Evolutionary conservation across 2,888 invertebrate genomes (phyloP).

Genomic region (Kuschelorhynchus macadamiae): DNA sequence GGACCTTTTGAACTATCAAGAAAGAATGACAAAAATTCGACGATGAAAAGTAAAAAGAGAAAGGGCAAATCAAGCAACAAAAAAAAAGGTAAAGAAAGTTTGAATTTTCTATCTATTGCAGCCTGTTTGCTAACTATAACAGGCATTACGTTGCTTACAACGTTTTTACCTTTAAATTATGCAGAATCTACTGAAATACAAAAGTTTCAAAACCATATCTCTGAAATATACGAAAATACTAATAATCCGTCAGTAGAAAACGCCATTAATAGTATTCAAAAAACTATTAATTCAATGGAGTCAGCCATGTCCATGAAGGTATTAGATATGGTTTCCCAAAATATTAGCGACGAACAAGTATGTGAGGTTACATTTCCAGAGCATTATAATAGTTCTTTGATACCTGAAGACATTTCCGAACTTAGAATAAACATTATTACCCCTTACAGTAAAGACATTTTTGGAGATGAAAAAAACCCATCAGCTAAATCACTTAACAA

Average conservation of each 20-base stretch:
- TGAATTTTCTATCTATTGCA: constrained; percentile 57
- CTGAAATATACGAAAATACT: constrained; percentile 25
- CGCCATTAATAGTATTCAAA: constrained; percentile 14
- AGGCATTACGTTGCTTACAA: constrained; percentile 59
- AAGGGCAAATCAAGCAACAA: neutral
- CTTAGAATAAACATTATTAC: constrained; percentile 12
- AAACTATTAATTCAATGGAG: constrained; percentile 17
- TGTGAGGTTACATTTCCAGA: constrained; percentile 18
- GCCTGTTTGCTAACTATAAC: constrained; percentile 60
- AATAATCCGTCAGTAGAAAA: constrained; percentile 27
- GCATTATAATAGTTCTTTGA: constrained; percentile 10
- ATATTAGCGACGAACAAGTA: constrained; percentile 1
- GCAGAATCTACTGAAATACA: constrained; percentile 27
- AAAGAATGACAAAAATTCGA: neutral
- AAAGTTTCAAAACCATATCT: constrained; percentile 12
- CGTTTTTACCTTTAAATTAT: constrained; percentile 53
- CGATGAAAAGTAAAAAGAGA: neutral
- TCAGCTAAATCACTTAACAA: neutral
- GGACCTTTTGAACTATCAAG: neutral
- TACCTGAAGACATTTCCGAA: constrained; percentile 6
- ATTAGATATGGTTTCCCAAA: constrained; percentile 7
- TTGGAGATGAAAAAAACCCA: neutral
- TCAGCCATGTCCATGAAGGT: constrained; percentile 14
- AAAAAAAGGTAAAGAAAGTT: constrained; percentile 39
- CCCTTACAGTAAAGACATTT: constrained; percentile 13